Base-by-base conservation (phyloP, 1,140 invertebrate species). In the Rhyacophila brunnea region DNA sequence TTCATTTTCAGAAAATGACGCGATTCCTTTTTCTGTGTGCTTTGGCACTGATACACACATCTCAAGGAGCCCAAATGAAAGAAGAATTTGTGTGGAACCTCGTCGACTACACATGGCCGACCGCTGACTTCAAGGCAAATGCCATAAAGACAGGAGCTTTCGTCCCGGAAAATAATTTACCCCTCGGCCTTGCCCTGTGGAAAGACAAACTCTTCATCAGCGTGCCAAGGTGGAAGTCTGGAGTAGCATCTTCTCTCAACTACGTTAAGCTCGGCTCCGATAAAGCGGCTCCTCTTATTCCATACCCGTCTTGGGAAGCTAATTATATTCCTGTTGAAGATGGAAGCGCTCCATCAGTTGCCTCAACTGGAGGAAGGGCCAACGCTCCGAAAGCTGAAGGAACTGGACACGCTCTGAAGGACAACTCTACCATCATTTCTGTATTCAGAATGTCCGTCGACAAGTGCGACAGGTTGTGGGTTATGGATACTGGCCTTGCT, bases 181-280 rank as follows among this genome's bases (percentile, higher is more conserved):
- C 88, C 1, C 73, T 90, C 11, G 89, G 89, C 17, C 49, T 92
- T 48, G 86, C 83, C 36, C 74, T 84, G 28, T 91, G 87, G 87
- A 79, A 83, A 52, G 83, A 91, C 69, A 90, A 89, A 77, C 66
- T 91, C 38, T 90, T 92, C 67, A 74, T 91, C 46, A 90, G 89
- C 1, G 80, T 90, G 5, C 87, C 88, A 34, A 85, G 85, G 73
- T 90, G 88, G 88, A 89, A 87, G 67, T 80, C 80, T 13, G 89
- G 88, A 5, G 85, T 89, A 1, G 83, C 84, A 1, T 81, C 87
- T 6, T 85, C 85, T n/a, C 73, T 90, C 9, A 89, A 88, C 70
- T 88, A 86, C 66, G 73, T 91, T 14, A 81, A 82, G 54, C 64
- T 83, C 6, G 73, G 80, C 1, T 47, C 53, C 36, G 80, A 76